Percentiles rank a stretch among this genome's conserved stretches.
These are phyloP conservation scores for Passer domesticus DNA, from an alignment of 2,113 vertebrate species.

Conservation along the genomic window DNA sequence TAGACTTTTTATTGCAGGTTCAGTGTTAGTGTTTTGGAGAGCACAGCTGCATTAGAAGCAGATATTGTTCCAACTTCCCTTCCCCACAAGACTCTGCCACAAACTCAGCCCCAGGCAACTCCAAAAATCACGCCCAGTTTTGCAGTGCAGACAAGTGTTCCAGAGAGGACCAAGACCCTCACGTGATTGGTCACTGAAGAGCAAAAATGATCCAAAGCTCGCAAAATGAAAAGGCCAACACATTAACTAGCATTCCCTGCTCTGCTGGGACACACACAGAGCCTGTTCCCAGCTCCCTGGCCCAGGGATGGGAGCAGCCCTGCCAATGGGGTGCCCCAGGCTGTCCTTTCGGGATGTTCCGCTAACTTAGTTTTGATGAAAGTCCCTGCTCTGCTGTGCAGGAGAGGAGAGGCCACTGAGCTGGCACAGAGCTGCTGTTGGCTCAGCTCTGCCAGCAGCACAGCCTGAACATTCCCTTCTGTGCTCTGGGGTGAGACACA, in stretches of 20 bases:
- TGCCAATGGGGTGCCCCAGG: neutral
- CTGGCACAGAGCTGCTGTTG: neutral
- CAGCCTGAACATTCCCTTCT: neutral
- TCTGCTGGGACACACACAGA: neutral
- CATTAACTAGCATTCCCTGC: neutral
- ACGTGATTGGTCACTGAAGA: neutral
- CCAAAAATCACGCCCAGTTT: neutral
- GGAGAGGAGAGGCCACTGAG: neutral
- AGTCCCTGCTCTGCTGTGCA: neutral
- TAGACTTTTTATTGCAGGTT: slow-evolving; percentile 28
- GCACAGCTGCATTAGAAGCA: slow-evolving; percentile 15
- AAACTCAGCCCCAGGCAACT: neutral
- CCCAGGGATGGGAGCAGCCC: neutral
- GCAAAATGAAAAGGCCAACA: neutral
- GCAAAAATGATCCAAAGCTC: neutral
- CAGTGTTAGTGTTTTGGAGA: slow-evolving; percentile 32
- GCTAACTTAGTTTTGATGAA: neutral
- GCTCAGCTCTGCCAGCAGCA: neutral
- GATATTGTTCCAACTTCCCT: neutral
- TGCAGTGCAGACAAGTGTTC: neutral
- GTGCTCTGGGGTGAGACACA: neutral
- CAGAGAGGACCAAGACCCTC: neutral
- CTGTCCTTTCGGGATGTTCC: neutral
- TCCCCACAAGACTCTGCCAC: neutral
- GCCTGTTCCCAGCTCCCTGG: neutral